Evolutionary conservation across 2,797 vertebrate genomes (phyloP).

Genomic region (Leptoclinus maculatus): DNA sequence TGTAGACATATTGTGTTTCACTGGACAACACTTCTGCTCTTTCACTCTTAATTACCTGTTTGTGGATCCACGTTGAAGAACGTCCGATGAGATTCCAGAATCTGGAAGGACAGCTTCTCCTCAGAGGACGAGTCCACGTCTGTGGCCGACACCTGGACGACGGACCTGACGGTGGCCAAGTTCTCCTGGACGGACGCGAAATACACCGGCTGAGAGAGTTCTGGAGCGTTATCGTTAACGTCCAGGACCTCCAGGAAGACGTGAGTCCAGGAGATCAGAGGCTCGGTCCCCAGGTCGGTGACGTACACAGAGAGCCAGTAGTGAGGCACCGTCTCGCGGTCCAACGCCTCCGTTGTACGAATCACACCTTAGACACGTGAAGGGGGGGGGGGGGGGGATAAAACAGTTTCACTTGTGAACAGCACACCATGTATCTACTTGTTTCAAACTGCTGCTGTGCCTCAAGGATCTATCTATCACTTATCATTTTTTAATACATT

Average conservation of each 20-base stretch:
- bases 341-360: conserved; percentile 84
- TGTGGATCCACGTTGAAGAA: conserved; percentile 87
- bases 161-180: conserved; percentile 80
- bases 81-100: conserved; percentile 87
- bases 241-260: conserved; percentile 93
- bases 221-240: conserved; percentile 94
- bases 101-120: conserved; percentile 90
- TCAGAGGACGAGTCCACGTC: conserved; percentile 90
- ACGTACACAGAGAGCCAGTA: conserved; percentile 95
- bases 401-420: not conserved
- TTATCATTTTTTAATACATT: conserved; percentile 2
- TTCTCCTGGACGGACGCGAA: conserved; percentile 92
- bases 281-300: conserved; percentile 89
- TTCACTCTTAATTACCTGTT: conserved; percentile 86
- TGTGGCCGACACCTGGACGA: conserved; percentile 88
- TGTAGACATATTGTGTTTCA: not conserved
- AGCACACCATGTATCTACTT: not conserved
- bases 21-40: not conserved
- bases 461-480: conserved; percentile 15
- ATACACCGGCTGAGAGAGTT: conserved; percentile 90
- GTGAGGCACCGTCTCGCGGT: conserved; percentile 87
- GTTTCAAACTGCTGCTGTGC: conserved; percentile 29
- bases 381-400: not conserved
- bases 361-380: conserved; percentile 86
- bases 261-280: conserved; percentile 90